These are phyloP conservation scores for Abramis brama DNA, from an alignment of 2,113 vertebrate genomes.

Conservation along the genomic window DNA sequence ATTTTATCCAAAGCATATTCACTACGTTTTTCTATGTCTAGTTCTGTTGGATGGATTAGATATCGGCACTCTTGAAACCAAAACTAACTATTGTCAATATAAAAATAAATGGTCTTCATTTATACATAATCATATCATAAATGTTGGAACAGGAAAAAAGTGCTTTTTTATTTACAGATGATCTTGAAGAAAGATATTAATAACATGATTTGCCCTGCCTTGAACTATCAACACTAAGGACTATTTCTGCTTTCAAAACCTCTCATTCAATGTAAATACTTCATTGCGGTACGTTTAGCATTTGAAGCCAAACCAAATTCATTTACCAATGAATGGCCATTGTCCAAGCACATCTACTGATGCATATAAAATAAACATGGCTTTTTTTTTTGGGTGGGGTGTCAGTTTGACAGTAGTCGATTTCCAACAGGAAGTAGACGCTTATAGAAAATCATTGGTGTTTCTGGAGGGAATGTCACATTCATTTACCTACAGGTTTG, in stretches of 20 bases:
- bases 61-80: not conserved
- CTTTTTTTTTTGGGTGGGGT: slow-evolving; percentile 11
- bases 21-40: no score
- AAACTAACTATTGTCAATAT: not conserved
- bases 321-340: slow-evolving; percentile 38
- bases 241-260: not conserved
- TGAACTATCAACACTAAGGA: not conserved
- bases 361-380: slow-evolving; percentile 48
- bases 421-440: slow-evolving; percentile 27
- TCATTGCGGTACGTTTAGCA: not conserved
- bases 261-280: not conserved
- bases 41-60: not conserved
- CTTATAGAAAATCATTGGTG: slow-evolving; percentile 43
- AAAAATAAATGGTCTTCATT: no score
- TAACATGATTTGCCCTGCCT: not conserved
- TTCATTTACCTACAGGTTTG: slow-evolving; percentile 50
- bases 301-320: slow-evolving; percentile 23
- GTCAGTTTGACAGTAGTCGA: slow-evolving; percentile 17
- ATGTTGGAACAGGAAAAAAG: not conserved
- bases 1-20: no score
- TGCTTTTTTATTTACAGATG: not conserved
- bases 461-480: slow-evolving; percentile 45
- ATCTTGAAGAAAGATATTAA: not conserved
- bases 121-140: not conserved
- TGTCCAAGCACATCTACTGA: slow-evolving; percentile 33